These are phyloP conservation scores for Onychomys arenicola DNA, from an alignment of 2,797 vertebrate genomes.

Conservation along the genomic window DNA sequence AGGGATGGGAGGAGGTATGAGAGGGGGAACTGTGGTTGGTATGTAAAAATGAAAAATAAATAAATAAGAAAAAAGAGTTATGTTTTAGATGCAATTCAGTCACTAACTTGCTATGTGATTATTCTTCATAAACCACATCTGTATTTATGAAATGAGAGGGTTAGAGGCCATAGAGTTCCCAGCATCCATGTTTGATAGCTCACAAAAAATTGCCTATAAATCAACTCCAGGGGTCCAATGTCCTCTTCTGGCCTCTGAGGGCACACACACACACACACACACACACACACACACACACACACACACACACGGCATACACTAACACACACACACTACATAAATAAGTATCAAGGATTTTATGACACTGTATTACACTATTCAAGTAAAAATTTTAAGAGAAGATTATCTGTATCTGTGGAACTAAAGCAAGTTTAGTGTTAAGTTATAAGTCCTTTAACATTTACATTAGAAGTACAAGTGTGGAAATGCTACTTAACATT, in stretches of 20 bases:
- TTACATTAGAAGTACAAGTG: neutral
- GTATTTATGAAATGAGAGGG: neutral
- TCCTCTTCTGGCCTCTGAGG: neutral
- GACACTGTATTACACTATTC: neutral
- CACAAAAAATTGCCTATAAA: neutral
- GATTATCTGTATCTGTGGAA: neutral
- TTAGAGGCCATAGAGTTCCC: neutral
- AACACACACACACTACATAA: neutral
- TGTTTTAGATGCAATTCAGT: neutral
- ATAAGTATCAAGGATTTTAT: neutral
- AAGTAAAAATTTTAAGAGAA: constrained; percentile 9
- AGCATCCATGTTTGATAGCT: neutral
- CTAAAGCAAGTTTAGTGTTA: constrained; percentile 31
- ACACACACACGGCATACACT: neutral
- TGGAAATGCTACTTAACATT: neutral
- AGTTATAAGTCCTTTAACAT: neutral
- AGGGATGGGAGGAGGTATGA: no score
- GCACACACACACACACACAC: neutral
- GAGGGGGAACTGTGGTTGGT: no score
- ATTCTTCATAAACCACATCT: neutral
- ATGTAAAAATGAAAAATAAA: no score
- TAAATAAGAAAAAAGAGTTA: neutral
- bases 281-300: neutral
- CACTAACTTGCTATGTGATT: neutral
- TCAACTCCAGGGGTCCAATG: neutral